A percentile compares a stretch with the other conserved stretches of the same genome.
phyloP scores from a whole-genome alignment of 1,140 invertebrate genomes.

The Sitodiplosis mosellana region DNA sequence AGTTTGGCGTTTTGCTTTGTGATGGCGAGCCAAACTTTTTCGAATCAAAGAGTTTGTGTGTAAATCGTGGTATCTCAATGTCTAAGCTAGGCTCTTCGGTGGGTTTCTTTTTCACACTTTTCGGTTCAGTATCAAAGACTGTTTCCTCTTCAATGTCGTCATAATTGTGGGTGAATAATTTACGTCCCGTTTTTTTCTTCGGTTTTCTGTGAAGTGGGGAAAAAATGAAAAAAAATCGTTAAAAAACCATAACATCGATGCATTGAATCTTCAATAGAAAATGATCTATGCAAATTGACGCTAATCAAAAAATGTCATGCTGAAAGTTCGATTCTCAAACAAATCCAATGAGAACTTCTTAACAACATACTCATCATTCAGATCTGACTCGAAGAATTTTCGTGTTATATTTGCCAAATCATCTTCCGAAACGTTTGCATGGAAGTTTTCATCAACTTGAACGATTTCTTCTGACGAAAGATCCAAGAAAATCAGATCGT shows the following conservation, averaged over 20 bases:
- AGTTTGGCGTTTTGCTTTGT: constrained; percentile 7
- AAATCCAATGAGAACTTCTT: too few relatives aligned
- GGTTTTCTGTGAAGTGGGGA: neutral
- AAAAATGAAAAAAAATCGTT: neutral
- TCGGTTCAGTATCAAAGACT: neutral
- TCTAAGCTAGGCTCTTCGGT: neutral
- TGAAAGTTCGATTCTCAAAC: too few relatives aligned
- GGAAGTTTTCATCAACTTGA: constrained; percentile 1
- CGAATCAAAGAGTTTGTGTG: neutral
- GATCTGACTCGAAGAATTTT: neutral
- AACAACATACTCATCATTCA: constrained; percentile 1
- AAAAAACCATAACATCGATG: too few relatives aligned
- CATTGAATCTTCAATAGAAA: too few relatives aligned
- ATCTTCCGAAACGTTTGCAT: constrained; percentile 12
- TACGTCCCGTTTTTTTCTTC: constrained; percentile 5
- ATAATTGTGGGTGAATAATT: constrained; percentile 3
- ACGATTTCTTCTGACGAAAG: constrained; percentile 7
- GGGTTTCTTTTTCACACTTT: neutral
- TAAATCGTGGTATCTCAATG: neutral
- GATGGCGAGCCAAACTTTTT: neutral
- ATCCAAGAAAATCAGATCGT: too few relatives aligned
- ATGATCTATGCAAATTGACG: too few relatives aligned
- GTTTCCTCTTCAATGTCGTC: neutral
- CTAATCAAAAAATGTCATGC: too few relatives aligned
- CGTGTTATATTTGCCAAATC: constrained; percentile 14